Evolutionary conservation across 2,113 vertebrate genomes (phyloP), one percentile per base, ranked within the genome.

Genomic region (Hippocampus barbouri): DNA sequence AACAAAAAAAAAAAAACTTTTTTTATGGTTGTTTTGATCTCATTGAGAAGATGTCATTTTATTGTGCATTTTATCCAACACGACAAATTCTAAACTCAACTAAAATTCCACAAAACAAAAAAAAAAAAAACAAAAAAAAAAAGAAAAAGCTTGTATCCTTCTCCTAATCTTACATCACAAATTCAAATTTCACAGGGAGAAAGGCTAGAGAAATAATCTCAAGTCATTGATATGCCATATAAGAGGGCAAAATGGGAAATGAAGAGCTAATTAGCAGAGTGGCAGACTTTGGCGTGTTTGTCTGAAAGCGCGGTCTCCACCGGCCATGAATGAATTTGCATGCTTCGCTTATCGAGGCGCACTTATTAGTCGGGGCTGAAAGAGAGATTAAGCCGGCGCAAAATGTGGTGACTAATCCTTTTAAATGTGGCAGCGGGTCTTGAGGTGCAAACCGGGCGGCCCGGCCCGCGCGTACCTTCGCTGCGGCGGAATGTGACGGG

Each of bases 391-490:
- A 92, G 90, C 81, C 90, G 69, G 87, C 90, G 88, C 91, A 93
- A 93, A 94, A 92, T 90, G 90, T 91, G 88, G 90, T 89, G 87
- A 90, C 89, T 94, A 93, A 93, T 93, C 92, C 92, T 90, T 93
- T 93, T 93, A 93, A 92, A 93, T 83, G 89, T 90, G 91, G 90
- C 86, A 61, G 79, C 20, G 79, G 90, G 90, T 90, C 86, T 90
- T 89, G 87, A 91, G 93, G 92, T 93, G 88, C 71, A 84, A 85
- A 86, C 76, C 75, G 70, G 34, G 34, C 34, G 34, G 34, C 77
- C 43, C 63, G 11, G 63, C 40, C 40, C 71, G 66, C 65, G 68
- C 74, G 53, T 81, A 88, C 86, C 88, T 88, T 89, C 72, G 71
- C 56, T 75, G 79, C 67, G 43, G 72, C 69, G 78, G 85, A 74